Conservation (phyloP, 1,140 invertebrate species). For the Mercenaria mercenaria region DNA sequence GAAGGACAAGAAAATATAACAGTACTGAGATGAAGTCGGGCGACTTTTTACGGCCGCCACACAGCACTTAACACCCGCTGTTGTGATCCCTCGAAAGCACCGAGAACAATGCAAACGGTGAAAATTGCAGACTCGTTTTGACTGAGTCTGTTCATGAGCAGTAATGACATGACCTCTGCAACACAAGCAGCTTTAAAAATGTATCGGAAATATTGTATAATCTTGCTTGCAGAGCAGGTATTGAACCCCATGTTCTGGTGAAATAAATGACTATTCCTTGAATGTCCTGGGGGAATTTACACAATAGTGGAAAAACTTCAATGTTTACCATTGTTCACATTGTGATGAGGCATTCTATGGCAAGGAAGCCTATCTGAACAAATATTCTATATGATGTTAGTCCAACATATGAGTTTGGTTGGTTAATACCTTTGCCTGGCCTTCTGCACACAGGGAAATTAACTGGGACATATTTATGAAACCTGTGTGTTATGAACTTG, state of each 20-base stretch:
- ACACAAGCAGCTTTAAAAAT: constrained; percentile 53
- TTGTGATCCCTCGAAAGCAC: too few species aligned
- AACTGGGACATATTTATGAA: constrained; percentile 60
- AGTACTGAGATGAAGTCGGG: too few species aligned
- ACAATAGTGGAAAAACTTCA: neutral
- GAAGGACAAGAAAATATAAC: too few species aligned
- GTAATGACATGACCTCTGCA: constrained; percentile 30
- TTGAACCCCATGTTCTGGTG: too few species aligned
- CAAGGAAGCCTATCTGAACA: neutral
- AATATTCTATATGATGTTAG: constrained; percentile 1
- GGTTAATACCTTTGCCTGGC: constrained; percentile 43
- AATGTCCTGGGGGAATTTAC: neutral
- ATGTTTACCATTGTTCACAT: neutral
- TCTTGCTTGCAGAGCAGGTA: neutral
- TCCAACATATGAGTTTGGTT: constrained; percentile 44
- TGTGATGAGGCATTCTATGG: constrained; percentile 18
- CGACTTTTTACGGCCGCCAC: too few species aligned
- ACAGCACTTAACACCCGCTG: too few species aligned
- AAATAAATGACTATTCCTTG: neutral
- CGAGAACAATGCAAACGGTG: too few species aligned
- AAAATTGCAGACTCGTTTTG: too few species aligned
- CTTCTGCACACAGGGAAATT: constrained; percentile 51
- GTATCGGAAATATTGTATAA: constrained; percentile 27
- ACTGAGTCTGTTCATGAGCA: too few species aligned
- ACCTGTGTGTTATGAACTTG: constrained; percentile 36